Conservation (phyloP, 2,797 vertebrate species). For the Tragelaphus oryx region DNA sequence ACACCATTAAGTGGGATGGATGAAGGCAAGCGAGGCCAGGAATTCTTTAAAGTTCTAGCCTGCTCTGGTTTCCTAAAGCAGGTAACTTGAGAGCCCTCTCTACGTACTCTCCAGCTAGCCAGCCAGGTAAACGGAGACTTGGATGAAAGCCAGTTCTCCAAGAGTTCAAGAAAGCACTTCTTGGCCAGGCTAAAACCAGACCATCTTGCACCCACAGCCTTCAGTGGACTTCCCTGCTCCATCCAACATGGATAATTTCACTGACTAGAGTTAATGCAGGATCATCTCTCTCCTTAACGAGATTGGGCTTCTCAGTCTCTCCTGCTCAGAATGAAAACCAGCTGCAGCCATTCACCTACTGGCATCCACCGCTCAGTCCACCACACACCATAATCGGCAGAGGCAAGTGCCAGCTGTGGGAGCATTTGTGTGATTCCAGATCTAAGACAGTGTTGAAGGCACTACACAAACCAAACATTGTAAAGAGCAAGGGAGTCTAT, state of each 20-base stretch:
- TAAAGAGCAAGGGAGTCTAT: conserved; percentile 81
- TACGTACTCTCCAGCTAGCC: neutral
- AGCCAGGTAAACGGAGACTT: conserved; percentile 43
- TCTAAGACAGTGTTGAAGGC: conserved; percentile 88
- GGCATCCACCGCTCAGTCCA: conserved; percentile 83
- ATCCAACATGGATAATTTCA: neutral
- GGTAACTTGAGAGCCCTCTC: conserved; percentile 41
- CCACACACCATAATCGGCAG: conserved; percentile 81
- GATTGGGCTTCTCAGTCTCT: neutral
- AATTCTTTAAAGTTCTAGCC: conserved; percentile 41
- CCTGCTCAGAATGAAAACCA: conserved; percentile 83
- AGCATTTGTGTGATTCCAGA: conserved; percentile 85
- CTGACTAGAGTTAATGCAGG: neutral
- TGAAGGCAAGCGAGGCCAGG: conserved; percentile 30
- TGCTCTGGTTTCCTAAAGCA: conserved; percentile 40
- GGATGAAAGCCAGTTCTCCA: conserved; percentile 58
- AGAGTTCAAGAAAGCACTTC: conserved; percentile 2
- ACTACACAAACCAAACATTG: conserved; percentile 89
- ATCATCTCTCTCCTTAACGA: neutral
- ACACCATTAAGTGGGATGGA: neutral
- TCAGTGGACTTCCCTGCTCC: neutral
- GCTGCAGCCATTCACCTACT: conserved; percentile 82
- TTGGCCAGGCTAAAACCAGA: conserved; percentile 25
- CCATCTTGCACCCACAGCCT: neutral
- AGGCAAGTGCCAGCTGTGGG: conserved; percentile 85